A percentile compares a stretch with the other conserved stretches of the same genome.
These are phyloP conservation scores for Enteromius argenteus DNA, from an alignment of 2,797 vertebrate species.

Conservation along the genomic window DNA sequence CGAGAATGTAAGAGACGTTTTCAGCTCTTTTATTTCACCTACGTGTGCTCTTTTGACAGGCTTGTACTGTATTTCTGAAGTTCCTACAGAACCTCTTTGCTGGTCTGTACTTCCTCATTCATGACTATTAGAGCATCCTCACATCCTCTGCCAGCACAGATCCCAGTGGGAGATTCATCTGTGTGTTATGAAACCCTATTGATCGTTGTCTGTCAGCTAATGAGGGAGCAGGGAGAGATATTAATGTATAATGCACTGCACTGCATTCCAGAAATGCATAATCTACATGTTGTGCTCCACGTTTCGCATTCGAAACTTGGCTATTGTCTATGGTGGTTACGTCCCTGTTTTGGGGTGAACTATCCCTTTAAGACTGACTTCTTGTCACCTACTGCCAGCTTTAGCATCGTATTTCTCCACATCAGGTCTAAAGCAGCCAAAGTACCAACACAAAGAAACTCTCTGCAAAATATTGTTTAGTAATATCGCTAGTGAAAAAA, in stretches of 20 bases:
- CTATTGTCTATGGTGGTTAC: no score
- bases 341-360: no score
- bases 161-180: slow-evolving; percentile 17
- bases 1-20: slow-evolving; percentile 88
- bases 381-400: no score
- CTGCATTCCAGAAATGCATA: background rate
- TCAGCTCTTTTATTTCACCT: background rate
- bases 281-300: background rate
- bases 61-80: background rate
- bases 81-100: background rate
- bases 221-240: slow-evolving; percentile 27
- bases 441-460: no score
- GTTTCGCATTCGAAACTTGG: background rate
- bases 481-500: no score
- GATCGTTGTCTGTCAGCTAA: slow-evolving; percentile 44
- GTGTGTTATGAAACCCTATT: slow-evolving; percentile 34
- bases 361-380: no score
- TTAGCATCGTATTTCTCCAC: no score
- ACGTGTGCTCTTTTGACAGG: background rate
- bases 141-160: slow-evolving; percentile 25
- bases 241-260: slow-evolving; percentile 1
- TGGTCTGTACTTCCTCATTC: slow-evolving; percentile 12
- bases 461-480: no score
- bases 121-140: background rate
- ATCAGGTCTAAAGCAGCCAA: no score